Conservation (phyloP, 2,797 vertebrate species). For the Microhierax caerulescens region DNA sequence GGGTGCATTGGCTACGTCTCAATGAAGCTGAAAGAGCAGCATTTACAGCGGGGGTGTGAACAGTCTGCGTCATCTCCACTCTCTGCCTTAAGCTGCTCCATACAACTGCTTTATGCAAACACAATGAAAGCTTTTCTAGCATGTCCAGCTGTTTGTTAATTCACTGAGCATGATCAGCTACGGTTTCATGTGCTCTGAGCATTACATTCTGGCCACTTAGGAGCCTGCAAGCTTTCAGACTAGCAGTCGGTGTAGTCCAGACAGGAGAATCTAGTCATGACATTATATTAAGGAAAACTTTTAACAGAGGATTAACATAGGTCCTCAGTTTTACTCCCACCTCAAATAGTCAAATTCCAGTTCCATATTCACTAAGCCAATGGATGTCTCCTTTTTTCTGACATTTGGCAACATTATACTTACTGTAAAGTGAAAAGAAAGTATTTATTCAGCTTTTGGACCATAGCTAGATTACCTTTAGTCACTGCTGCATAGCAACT, state of each 20-base stretch:
- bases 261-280: background rate
- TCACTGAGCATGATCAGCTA: background rate
- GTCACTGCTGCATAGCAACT: background rate
- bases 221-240: background rate
- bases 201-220: background rate
- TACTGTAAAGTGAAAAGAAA: background rate
- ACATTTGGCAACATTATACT: background rate
- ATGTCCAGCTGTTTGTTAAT: background rate
- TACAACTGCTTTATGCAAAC: background rate
- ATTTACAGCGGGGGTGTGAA: background rate
- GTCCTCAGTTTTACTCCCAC: background rate
- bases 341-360: background rate
- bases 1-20: background rate
- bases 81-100: background rate
- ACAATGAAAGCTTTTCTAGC: background rate
- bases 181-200: background rate
- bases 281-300: fast-evolving
- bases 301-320: background rate
- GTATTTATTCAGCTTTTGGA: background rate
- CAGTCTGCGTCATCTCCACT: background rate
- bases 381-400: fast-evolving
- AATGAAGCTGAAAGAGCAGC: fast-evolving
- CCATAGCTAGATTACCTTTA: background rate
- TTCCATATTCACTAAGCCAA: background rate
- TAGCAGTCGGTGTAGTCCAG: fast-evolving